phyloP scores from a whole-genome alignment of 2,113 vertebrate genomes.

The Periophthalmus modestus region DNA sequence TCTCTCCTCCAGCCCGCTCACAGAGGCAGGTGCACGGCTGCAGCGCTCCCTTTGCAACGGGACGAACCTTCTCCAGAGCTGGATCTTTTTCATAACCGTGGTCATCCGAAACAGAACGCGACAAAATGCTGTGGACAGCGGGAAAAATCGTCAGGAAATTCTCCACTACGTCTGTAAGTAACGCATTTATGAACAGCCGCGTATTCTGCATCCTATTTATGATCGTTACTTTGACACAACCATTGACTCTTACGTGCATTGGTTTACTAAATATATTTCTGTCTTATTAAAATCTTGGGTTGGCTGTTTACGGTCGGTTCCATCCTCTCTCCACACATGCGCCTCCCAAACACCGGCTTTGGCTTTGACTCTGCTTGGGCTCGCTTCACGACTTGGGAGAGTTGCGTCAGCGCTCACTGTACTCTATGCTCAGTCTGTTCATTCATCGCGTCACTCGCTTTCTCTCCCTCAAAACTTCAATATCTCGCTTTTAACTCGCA shows the following conservation, averaged over 20 bases:
- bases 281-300: too few species aligned
- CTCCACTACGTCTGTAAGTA: slow-evolving; percentile 89
- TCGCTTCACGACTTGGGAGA: slow-evolving; percentile 29
- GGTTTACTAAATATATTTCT: too few species aligned
- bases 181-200: neutral
- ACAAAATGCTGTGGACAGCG: slow-evolving; percentile 83
- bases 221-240: neutral
- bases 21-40: slow-evolving; percentile 40
- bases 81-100: neutral
- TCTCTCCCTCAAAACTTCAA: neutral
- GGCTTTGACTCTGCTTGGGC: neutral
- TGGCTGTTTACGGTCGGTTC: too few species aligned
- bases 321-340: neutral
- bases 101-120: slow-evolving; percentile 3
- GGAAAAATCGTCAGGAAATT: slow-evolving; percentile 81
- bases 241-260: neutral
- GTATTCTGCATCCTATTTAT: too few species aligned
- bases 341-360: neutral
- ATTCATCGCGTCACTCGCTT: neutral
- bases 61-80: neutral
- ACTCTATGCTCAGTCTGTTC: neutral
- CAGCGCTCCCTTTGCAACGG: slow-evolving; percentile 13
- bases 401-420: slow-evolving; percentile 69
- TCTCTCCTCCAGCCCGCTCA: slow-evolving; percentile 3
- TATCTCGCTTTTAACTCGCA: neutral